These are phyloP conservation scores for Agonum fuliginosum DNA, from an alignment of 2,888 invertebrate genomes.

Conservation along the genomic window DNA sequence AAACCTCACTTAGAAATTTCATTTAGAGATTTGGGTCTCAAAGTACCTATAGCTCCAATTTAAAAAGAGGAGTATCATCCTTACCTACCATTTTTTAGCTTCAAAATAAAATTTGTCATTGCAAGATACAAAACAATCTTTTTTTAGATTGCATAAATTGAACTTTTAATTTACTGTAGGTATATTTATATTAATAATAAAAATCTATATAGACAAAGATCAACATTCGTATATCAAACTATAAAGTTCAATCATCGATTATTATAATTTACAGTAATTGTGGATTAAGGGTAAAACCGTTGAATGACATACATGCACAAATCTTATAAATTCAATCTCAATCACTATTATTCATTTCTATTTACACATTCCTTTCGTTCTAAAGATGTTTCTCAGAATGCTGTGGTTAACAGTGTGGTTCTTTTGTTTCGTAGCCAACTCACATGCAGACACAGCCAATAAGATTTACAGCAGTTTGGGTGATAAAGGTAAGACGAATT, in stretches of 20 bases:
- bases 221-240: background rate
- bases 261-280: too few relatives aligned
- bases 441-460: background rate
- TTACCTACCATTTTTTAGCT: too few relatives aligned
- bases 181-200: background rate
- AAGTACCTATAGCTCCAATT: too few relatives aligned
- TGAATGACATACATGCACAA: background rate
- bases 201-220: background rate
- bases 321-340: background rate
- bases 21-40: too few relatives aligned
- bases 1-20: too few relatives aligned
- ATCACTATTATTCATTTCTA: too few relatives aligned
- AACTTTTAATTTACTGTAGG: too few relatives aligned
- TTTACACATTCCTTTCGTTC: background rate
- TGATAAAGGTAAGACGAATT: conserved; percentile 12
- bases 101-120: too few relatives aligned
- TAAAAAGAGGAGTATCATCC: too few relatives aligned
- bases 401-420: background rate
- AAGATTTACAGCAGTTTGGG: conserved; percentile 8
- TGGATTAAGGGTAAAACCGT: conserved; percentile 16
- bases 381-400: background rate
- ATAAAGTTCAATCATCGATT: background rate
- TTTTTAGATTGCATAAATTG: background rate
- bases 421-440: conserved; percentile 3
- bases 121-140: too few relatives aligned